Conservation (phyloP, 2,113 vertebrate genomes). For the Psephotus haematonotus region DNA sequence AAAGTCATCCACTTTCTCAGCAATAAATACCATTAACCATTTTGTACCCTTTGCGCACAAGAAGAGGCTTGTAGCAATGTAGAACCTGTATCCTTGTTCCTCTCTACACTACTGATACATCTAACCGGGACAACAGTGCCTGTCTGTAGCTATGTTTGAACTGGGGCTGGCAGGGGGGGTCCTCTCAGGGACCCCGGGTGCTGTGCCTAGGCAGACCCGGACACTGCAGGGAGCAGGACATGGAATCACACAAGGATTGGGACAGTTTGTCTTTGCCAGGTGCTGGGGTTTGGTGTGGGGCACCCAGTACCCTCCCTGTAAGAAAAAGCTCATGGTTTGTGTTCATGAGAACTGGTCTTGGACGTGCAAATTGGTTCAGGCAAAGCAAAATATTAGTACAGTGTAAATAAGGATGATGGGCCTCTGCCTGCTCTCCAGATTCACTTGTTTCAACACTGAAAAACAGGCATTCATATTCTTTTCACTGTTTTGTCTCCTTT, state of each 20-base stretch:
- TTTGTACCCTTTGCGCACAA: neutral
- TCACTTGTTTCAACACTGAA: neutral
- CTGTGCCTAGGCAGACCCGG: neutral
- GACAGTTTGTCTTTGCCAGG: neutral
- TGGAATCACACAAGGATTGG: neutral
- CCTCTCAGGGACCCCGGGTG: accelerated
- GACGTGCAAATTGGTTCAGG: neutral
- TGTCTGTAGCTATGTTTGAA: neutral
- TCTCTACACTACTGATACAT: neutral
- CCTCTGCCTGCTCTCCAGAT: neutral
- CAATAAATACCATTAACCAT: neutral
- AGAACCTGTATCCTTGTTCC: neutral
- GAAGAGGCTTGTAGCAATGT: neutral
- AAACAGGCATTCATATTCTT: neutral
- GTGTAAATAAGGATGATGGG: neutral
- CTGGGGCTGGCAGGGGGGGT: neutral
- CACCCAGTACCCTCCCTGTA: neutral
- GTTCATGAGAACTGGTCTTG: neutral
- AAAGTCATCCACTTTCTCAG: neutral
- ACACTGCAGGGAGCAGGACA: accelerated
- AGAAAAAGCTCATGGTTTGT: neutral
- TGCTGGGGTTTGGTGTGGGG: too few relatives aligned
- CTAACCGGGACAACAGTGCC: neutral
- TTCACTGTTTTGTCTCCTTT: neutral
- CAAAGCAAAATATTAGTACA: neutral